Conservation (phyloP, 2,797 vertebrate species). For the Craterocephalus amniculus region DNA sequence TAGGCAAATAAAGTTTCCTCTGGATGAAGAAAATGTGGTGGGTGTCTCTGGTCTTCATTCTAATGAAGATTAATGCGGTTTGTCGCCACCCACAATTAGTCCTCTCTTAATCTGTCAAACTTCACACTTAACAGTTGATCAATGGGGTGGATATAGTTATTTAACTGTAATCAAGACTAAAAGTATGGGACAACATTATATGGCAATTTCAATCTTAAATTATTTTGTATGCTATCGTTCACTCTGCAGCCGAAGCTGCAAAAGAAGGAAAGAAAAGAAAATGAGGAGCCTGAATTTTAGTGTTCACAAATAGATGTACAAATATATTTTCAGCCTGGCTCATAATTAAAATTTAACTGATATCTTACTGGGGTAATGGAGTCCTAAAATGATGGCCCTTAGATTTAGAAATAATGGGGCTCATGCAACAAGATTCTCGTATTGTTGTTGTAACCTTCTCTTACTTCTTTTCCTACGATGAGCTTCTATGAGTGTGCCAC, state of each 20-base stretch:
- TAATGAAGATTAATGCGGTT: conserved; percentile 67
- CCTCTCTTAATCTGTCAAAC: conserved; percentile 70
- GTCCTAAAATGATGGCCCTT: background rate
- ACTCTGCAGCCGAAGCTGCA: conserved; percentile 2
- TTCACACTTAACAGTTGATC: conserved; percentile 76
- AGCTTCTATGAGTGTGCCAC: too few species aligned
- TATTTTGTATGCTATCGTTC: conserved; percentile 10
- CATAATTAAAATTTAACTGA: background rate
- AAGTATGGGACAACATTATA: conserved; percentile 53
- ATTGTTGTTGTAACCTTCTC: too few species aligned
- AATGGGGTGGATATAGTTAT: conserved; percentile 72
- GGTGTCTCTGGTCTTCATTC: conserved; percentile 63
- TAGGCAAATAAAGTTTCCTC: conserved; percentile 27
- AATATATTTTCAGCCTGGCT: background rate
- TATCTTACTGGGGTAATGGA: background rate
- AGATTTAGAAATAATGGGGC: background rate
- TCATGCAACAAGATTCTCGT: too few species aligned
- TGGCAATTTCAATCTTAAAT: conserved; percentile 35
- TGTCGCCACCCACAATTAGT: conserved; percentile 73
- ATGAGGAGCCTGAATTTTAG: background rate
- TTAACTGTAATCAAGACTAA: conserved; percentile 72
- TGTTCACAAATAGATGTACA: too few species aligned
- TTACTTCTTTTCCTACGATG: too few species aligned
- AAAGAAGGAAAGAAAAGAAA: background rate
- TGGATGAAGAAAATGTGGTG: conserved; percentile 38